These are phyloP conservation scores for Girardinichthys multiradiatus DNA, from an alignment of 2,113 vertebrate genomes.

Conservation along the genomic window DNA sequence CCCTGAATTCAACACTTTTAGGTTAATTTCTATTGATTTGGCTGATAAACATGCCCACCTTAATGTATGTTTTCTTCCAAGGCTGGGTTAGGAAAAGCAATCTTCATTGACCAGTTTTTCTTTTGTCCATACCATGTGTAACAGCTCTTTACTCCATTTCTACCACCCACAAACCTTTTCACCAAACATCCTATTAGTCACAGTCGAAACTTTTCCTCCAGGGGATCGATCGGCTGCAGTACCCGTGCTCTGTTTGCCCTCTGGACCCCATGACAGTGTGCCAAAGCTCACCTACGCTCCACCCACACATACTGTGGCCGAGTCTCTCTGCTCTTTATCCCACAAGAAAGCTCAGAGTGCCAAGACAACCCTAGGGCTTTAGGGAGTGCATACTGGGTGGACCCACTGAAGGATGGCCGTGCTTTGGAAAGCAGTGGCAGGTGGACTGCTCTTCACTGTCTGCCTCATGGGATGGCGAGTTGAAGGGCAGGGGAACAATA, in stretches of 20 bases:
- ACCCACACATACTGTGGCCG: neutral
- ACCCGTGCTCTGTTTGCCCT: slow-evolving; percentile 33
- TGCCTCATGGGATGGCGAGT: slow-evolving; percentile 35
- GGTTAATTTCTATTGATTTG: neutral
- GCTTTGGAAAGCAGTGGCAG: slow-evolving; percentile 41
- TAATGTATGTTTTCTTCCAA: neutral
- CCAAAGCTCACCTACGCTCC: slow-evolving; percentile 2
- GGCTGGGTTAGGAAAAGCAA: no score
- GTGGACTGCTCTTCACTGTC: slow-evolving; percentile 52
- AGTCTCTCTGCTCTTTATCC: slow-evolving; percentile 4
- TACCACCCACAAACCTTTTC: neutral
- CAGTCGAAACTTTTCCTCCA: neutral
- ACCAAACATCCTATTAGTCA: slow-evolving; percentile 16
- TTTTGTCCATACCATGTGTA: no score
- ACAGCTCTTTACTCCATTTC: neutral
- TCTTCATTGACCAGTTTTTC: neutral
- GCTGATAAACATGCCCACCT: neutral
- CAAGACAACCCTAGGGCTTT: slow-evolving; percentile 3
- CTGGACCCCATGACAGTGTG: slow-evolving; percentile 39
- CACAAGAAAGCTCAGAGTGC: slow-evolving; percentile 13
- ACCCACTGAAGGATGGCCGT: slow-evolving; percentile 51
- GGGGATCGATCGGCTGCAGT: slow-evolving; percentile 50
- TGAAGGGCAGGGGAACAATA: slow-evolving; percentile 38
- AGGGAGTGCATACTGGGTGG: slow-evolving; percentile 22
- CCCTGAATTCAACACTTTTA: neutral